Conservation (phyloP, 2,797 vertebrate species). For the Lepidocolaptes lacrymiger region DNA sequence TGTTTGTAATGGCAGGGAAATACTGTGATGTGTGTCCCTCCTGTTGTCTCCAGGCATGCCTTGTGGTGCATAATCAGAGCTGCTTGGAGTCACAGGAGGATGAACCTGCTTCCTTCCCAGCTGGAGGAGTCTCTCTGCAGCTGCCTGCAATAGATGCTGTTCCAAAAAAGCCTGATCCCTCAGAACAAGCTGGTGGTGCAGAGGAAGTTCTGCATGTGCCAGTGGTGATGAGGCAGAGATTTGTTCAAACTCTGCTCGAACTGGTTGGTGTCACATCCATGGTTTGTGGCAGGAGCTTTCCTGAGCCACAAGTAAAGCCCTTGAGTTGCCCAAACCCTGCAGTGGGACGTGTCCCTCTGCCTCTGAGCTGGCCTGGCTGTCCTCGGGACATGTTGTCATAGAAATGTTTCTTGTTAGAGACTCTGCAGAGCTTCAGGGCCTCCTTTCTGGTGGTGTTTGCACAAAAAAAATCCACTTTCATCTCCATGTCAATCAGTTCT, state of each 20-base stretch:
- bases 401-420: neutral
- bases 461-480: neutral
- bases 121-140: neutral
- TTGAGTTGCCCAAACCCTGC: neutral
- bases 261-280: neutral
- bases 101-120: slow-evolving; percentile 14
- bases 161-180: slow-evolving; percentile 28
- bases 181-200: neutral
- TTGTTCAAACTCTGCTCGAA: neutral
- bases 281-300: neutral
- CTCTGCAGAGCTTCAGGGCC: neutral
- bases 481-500: neutral
- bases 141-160: neutral
- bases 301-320: neutral
- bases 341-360: neutral
- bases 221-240: neutral
- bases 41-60: neutral
- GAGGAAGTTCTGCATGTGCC: neutral
- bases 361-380: neutral
- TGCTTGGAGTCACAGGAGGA: neutral
- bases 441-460: neutral
- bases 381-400: fast-evolving
- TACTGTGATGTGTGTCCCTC: neutral
- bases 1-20: neutral
- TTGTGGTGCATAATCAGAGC: neutral